Percentiles rank a stretch among this genome's conserved stretches.
Conservation (phyloP, 2,797 vertebrate species). For the Trematomus bernacchii region DNA sequence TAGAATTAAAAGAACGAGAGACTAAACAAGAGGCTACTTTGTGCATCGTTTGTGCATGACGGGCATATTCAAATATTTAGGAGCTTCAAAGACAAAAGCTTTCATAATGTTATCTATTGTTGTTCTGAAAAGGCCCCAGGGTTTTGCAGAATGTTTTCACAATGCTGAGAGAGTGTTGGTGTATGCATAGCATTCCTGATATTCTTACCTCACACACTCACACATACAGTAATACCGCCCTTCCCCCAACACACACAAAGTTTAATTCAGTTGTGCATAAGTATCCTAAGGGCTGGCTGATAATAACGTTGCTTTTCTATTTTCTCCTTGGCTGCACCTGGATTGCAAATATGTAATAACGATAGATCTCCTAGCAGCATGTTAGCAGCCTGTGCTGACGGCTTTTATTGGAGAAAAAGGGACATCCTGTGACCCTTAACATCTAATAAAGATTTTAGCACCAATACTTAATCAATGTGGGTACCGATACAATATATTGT, state of each 20-base stretch:
- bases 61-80: slow-evolving; percentile 1
- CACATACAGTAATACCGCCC: not conserved
- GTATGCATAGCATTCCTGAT: slow-evolving; percentile 48
- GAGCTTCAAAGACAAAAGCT: slow-evolving; percentile 36
- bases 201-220: slow-evolving; percentile 35
- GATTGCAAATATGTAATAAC: slow-evolving; percentile 65
- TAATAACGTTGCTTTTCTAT: slow-evolving; percentile 66
- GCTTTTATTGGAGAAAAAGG: slow-evolving; percentile 37
- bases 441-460: not conserved
- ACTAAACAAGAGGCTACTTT: slow-evolving; percentile 32
- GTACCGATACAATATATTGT: not conserved
- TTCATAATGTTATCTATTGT: slow-evolving; percentile 45
- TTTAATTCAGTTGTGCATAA: slow-evolving; percentile 36
- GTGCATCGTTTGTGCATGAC: slow-evolving; percentile 22
- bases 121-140: slow-evolving; percentile 33
- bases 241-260: slow-evolving; percentile 10
- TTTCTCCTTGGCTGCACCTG: slow-evolving; percentile 71
- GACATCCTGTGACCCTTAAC: slow-evolving; percentile 12
- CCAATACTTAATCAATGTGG: not conserved
- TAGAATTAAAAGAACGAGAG: not conserved
- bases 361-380: slow-evolving; percentile 66
- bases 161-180: slow-evolving; percentile 33
- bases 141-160: slow-evolving; percentile 49
- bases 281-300: slow-evolving; percentile 53
- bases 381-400: slow-evolving; percentile 34